A percentile compares a stretch with the other conserved stretches of the same genome.
Evolutionary conservation across 2,888 invertebrate genomes (phyloP).

Genomic region (Athrips mouffetella): DNA sequence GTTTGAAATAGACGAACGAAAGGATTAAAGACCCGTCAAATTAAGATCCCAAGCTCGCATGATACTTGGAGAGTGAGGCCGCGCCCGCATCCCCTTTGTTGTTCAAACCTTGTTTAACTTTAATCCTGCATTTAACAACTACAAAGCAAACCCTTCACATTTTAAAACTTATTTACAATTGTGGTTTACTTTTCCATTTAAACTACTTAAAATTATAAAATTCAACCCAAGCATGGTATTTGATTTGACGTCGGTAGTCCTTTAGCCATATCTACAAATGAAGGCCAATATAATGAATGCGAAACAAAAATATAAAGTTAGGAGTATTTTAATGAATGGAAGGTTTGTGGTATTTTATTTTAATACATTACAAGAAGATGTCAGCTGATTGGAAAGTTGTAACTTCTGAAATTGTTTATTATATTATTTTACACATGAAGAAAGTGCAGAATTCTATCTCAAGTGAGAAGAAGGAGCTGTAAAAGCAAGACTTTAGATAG

Average conservation of each 20-base stretch:
- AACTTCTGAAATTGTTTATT: slow-evolving; percentile 35
- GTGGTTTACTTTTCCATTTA: slow-evolving; percentile 37
- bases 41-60: slow-evolving; percentile 47
- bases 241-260: slow-evolving; percentile 38
- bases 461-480: slow-evolving; percentile 42
- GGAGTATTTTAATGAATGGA: background rate
- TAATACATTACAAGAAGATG: slow-evolving; percentile 71
- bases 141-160: slow-evolving; percentile 37
- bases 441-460: slow-evolving; percentile 60
- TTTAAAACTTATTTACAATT: slow-evolving; percentile 23
- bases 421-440: slow-evolving; percentile 46
- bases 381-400: slow-evolving; percentile 31
- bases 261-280: slow-evolving; percentile 25
- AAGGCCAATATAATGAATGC: slow-evolving; percentile 3
- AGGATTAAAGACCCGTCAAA: slow-evolving; percentile 53
- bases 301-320: slow-evolving; percentile 19
- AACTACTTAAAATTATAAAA: slow-evolving; percentile 1
- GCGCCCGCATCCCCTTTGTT: slow-evolving; percentile 67
- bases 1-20: slow-evolving; percentile 29
- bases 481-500: slow-evolving; percentile 32
- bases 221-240: slow-evolving; percentile 17
- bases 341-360: slow-evolving; percentile 37
- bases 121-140: slow-evolving; percentile 54
- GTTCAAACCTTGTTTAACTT: slow-evolving; percentile 54
- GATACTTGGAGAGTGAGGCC: slow-evolving; percentile 74